Evolutionary conservation across 1,140 invertebrate species (phyloP).

Genomic region (Coelopa frigida): DNA sequence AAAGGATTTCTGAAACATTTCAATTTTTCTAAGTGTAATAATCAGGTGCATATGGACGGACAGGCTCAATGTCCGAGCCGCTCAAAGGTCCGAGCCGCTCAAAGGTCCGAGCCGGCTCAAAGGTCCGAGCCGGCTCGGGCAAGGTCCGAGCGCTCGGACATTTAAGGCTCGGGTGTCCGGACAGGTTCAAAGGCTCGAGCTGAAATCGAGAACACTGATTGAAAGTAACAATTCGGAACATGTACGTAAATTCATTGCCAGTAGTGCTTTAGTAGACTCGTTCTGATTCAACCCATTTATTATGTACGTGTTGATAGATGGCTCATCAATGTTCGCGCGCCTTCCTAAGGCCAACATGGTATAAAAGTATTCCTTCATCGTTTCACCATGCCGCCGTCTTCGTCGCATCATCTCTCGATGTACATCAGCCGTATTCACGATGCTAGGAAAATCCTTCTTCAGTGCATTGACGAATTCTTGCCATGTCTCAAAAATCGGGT

Average conservation of each 20-base stretch:
- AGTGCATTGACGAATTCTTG: background rate
- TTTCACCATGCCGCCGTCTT: background rate
- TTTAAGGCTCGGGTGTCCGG: too few relatives aligned
- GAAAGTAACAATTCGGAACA: background rate
- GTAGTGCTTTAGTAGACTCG: background rate
- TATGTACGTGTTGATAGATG: background rate
- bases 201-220: too few relatives aligned
- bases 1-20: too few relatives aligned
- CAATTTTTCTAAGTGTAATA: too few relatives aligned
- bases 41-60: too few relatives aligned
- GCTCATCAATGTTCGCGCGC: constrained; percentile 1
- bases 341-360: constrained; percentile 1
- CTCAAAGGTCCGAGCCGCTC: too few relatives aligned
- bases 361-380: constrained; percentile 3
- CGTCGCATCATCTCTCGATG: background rate
- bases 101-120: too few relatives aligned
- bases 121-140: too few relatives aligned
- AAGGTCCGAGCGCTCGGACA: too few relatives aligned
- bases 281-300: background rate
- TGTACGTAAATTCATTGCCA: background rate
- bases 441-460: background rate
- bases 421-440: background rate
- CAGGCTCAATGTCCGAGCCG: too few relatives aligned
- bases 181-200: too few relatives aligned
- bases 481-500: constrained; percentile 3